Evolutionary conservation across 1,140 invertebrate species (phyloP).

Genomic region (Drosophila funebris): DNA sequence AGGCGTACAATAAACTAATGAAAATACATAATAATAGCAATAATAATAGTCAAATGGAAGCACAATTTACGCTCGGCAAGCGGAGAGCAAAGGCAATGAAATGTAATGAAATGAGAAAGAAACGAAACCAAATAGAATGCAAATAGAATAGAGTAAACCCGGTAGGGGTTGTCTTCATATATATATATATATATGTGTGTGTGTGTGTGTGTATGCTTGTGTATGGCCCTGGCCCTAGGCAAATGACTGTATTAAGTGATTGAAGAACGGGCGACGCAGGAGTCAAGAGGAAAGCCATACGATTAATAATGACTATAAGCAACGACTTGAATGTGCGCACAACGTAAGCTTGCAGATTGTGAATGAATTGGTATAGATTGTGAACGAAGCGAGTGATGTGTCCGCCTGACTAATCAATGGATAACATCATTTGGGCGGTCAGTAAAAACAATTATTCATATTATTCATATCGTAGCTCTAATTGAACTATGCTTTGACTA

Average conservation of each 20-base stretch:
- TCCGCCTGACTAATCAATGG: slow-evolving; percentile 16
- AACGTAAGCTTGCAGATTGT: slow-evolving; percentile 2
- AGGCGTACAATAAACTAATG: slow-evolving; percentile 45
- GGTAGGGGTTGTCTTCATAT: slow-evolving; percentile 6
- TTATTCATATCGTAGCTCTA: background rate
- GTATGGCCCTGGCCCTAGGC: slow-evolving; percentile 40
- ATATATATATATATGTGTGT: slow-evolving; percentile 6
- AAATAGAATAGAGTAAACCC: background rate
- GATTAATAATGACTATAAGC: slow-evolving; percentile 24
- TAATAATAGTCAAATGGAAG: slow-evolving; percentile 45
- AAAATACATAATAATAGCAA: slow-evolving; percentile 59
- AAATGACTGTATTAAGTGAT: slow-evolving; percentile 59
- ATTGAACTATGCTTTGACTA: no score
- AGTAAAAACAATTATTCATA: background rate
- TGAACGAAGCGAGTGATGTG: background rate
- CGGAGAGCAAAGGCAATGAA: slow-evolving; percentile 3
- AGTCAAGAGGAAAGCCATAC: slow-evolving; percentile 14
- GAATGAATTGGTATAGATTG: slow-evolving; percentile 19
- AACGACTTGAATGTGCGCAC: slow-evolving; percentile 21
- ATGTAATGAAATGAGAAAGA: background rate
- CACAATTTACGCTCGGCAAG: background rate
- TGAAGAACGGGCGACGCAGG: background rate
- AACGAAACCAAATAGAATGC: slow-evolving; percentile 11
- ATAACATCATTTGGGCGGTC: slow-evolving; percentile 24
- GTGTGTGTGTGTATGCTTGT: background rate